phyloP scores from a whole-genome alignment of 1,140 invertebrate genomes.

The Drosophila trapezifrons region DNA sequence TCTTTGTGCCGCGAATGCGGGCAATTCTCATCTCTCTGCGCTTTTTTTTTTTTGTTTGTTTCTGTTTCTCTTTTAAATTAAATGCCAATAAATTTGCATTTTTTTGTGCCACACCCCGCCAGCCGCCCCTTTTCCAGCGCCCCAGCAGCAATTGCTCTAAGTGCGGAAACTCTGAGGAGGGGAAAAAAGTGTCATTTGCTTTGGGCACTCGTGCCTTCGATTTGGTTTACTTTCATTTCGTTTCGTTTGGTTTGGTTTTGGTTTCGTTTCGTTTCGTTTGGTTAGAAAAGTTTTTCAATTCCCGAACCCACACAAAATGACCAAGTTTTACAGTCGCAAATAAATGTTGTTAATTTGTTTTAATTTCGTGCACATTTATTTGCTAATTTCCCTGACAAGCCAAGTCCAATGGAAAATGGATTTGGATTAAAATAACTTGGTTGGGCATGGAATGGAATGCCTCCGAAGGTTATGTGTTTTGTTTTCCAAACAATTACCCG shows the following conservation, averaged over 20 bases:
- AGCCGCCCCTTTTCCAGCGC: background rate
- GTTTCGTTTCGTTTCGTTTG: slow-evolving; percentile 11
- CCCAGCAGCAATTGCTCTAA: slow-evolving; percentile 48
- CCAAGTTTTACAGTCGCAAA: slow-evolving; percentile 74
- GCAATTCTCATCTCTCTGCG: slow-evolving; percentile 30
- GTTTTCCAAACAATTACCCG: slow-evolving; percentile 42
- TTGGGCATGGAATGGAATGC: background rate
- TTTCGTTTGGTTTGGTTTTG: slow-evolving; percentile 26
- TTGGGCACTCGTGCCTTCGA: slow-evolving; percentile 61
- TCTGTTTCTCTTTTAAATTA: slow-evolving; percentile 72
- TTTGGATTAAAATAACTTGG: slow-evolving; percentile 41
- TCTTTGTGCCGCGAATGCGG: slow-evolving; percentile 60
- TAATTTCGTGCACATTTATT: slow-evolving; percentile 70
- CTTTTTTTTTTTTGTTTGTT: slow-evolving; percentile 27
- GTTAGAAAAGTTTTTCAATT: slow-evolving; percentile 73
- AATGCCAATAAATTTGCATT: slow-evolving; percentile 82
- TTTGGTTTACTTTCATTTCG: slow-evolving; percentile 59
- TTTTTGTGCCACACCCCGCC: slow-evolving; percentile 28
- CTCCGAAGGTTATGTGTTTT: slow-evolving; percentile 21
- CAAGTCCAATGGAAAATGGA: slow-evolving; percentile 36
- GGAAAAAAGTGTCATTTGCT: slow-evolving; percentile 67
- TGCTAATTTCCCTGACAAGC: slow-evolving; percentile 56
- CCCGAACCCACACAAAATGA: slow-evolving; percentile 57
- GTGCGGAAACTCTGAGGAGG: slow-evolving; percentile 15
- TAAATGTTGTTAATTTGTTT: slow-evolving; percentile 82